phyloP scores from a whole-genome alignment of 2,888 invertebrate genomes.

The Oligia fasciuncula region DNA sequence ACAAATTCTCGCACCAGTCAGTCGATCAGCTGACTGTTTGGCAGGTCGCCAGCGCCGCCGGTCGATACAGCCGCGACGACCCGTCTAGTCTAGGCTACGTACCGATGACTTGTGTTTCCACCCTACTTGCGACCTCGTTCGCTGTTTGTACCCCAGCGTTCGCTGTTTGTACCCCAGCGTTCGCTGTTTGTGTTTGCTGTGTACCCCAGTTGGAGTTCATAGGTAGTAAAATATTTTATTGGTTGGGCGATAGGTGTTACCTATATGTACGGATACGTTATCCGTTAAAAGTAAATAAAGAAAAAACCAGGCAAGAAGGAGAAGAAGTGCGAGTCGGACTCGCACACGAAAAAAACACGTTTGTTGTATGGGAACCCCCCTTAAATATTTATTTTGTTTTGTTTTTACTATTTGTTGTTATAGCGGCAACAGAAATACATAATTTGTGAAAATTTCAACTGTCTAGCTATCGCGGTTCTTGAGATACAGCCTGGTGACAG shows the following conservation, averaged over 20 bases:
- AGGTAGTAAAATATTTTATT: conserved; percentile 40
- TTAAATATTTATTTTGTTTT: too few species aligned
- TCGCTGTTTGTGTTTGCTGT: conserved; percentile 30
- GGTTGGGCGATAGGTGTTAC: neutral
- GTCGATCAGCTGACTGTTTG: conserved; percentile 63
- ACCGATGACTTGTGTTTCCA: conserved; percentile 31
- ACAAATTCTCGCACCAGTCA: conserved; percentile 15
- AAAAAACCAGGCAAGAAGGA: too few species aligned
- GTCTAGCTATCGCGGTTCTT: too few species aligned
- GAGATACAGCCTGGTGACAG: too few species aligned
- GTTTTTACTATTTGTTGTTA: too few species aligned
- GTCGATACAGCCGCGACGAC: conserved; percentile 62
- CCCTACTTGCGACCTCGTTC: conserved; percentile 50
- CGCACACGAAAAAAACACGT: too few species aligned
- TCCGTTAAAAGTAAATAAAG: neutral
- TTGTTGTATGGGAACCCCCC: too few species aligned
- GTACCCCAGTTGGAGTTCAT: conserved; percentile 43
- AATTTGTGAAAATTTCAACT: too few species aligned
- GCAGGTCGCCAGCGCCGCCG: conserved; percentile 62
- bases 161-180: conserved; percentile 41
- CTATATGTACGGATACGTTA: conserved; percentile 10
- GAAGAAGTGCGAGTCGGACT: too few species aligned
- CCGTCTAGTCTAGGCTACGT: conserved; percentile 53
- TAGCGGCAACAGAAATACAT: too few species aligned
- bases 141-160: conserved; percentile 38